Conservation (phyloP, 92 coral and sea anemone species). For the Epizoanthus fatuus region DNA sequence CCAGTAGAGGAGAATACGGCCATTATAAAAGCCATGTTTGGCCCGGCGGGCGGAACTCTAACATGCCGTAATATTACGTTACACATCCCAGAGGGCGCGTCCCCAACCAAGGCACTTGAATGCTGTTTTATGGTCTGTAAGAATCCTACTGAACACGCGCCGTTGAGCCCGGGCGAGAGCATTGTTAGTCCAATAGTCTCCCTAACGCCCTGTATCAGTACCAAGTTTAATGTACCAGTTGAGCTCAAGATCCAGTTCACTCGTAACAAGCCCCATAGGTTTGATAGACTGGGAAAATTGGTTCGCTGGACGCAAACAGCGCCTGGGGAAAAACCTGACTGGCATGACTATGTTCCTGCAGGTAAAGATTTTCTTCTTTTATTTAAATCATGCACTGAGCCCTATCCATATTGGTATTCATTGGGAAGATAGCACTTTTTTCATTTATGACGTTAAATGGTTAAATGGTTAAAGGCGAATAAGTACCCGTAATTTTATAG, state of each 20-base stretch:
- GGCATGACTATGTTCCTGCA: slow-evolving; percentile 41
- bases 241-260: slow-evolving; percentile 19
- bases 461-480: no score
- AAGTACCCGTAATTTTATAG: no score
- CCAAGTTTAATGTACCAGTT: slow-evolving; percentile 28
- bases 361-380: neutral
- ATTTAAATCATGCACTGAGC: no score
- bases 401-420: no score
- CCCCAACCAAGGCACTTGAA: slow-evolving; percentile 26
- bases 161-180: slow-evolving; percentile 10
- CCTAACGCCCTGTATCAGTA: neutral
- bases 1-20: slow-evolving; percentile 18
- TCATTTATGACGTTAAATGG: no score
- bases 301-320: slow-evolving; percentile 39
- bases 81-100: slow-evolving; percentile 29
- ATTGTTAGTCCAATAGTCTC: slow-evolving; percentile 34
- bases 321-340: slow-evolving; percentile 23
- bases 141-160: slow-evolving; percentile 18
- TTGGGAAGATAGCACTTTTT: no score
- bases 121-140: slow-evolving; percentile 35
- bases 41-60: slow-evolving; percentile 23
- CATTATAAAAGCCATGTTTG: slow-evolving; percentile 39
- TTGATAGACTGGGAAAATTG: slow-evolving; percentile 35
- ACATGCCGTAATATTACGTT: slow-evolving; percentile 15
- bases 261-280: slow-evolving; percentile 23